phyloP scores from a whole-genome alignment of 1,140 invertebrate species.

The Thaumetopoea pityocampa region DNA sequence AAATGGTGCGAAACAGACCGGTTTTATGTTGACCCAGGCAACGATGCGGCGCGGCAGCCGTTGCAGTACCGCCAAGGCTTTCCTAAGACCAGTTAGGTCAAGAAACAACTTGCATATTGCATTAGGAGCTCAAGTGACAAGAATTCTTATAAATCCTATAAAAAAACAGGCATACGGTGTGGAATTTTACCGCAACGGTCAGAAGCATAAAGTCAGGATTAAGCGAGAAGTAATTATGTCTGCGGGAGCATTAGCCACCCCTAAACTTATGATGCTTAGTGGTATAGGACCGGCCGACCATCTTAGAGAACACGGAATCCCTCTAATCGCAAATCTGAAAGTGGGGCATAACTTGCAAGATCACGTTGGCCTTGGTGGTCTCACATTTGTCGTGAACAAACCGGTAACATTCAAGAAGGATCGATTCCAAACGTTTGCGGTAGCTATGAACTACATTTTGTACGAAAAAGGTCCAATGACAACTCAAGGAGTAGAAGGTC shows the following conservation, averaged over 20 bases:
- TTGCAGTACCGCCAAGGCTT: conserved; percentile 93
- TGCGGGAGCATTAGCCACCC: conserved; percentile 87
- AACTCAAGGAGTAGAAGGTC: conserved; percentile 86
- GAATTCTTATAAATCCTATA: conserved; percentile 81
- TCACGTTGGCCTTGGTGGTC: conserved; percentile 88
- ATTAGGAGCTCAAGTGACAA: conserved; percentile 85
- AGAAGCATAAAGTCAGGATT: conserved; percentile 80
- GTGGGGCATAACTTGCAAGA: conserved; percentile 91
- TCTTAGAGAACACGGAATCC: conserved; percentile 84
- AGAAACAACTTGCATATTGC: conserved; percentile 89
- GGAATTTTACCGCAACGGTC: conserved; percentile 82
- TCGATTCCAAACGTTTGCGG: conserved; percentile 85
- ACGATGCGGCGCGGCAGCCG: conserved; percentile 90
- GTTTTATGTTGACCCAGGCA: conserved; percentile 90
- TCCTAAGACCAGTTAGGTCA: conserved; percentile 86
- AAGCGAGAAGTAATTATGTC: conserved; percentile 87
- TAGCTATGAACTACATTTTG: conserved; percentile 88
- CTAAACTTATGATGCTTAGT: conserved; percentile 92
- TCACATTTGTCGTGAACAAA: conserved; percentile 88
- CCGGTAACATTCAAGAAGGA: conserved; percentile 87
- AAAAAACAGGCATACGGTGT: conserved; percentile 85
- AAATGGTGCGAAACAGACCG: conserved; percentile 89
- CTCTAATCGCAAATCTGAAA: conserved; percentile 83
- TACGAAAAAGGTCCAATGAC: conserved; percentile 89
- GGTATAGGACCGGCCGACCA: conserved; percentile 90